These are phyloP conservation scores for Drosophila erecta DNA, from an alignment of 1,140 invertebrate genomes.

Conservation along the genomic window DNA sequence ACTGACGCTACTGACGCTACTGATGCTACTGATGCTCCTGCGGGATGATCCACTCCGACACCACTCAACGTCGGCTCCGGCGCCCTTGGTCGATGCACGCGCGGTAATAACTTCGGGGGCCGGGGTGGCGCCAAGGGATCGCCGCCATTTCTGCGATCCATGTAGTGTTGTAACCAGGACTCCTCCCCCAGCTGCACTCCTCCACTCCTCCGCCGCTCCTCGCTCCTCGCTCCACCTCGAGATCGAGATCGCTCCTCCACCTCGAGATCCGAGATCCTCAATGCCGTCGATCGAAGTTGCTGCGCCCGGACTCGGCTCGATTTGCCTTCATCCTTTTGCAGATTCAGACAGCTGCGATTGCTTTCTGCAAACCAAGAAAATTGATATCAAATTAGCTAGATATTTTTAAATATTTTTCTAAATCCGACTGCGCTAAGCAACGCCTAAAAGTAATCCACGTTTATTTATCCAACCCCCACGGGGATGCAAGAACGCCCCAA, in stretches of 20 bases:
- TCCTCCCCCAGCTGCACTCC: slow-evolving; percentile 54
- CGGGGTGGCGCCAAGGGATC: slow-evolving; percentile 88
- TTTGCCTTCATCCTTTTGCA: slow-evolving; percentile 75
- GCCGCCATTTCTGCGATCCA: slow-evolving; percentile 87
- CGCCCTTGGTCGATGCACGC: slow-evolving; percentile 87
- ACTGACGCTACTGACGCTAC: slow-evolving; percentile 20
- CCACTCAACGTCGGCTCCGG: slow-evolving; percentile 85
- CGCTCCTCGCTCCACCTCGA: slow-evolving; percentile 28
- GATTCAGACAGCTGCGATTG: slow-evolving; percentile 44
- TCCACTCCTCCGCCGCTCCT: slow-evolving; percentile 26
- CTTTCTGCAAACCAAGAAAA: slow-evolving; percentile 45
- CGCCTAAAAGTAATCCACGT: slow-evolving; percentile 11
- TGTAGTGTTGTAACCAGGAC: slow-evolving; percentile 80
- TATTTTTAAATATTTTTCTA: background rate
- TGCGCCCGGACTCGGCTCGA: slow-evolving; percentile 58
- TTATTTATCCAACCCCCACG: slow-evolving; percentile 1
- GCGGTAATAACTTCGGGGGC: slow-evolving; percentile 87
- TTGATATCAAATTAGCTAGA: background rate
- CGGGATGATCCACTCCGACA: slow-evolving; percentile 23
- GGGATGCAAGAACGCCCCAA: slow-evolving; percentile 21
- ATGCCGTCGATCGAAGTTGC: slow-evolving; percentile 63
- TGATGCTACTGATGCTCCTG: slow-evolving; percentile 36
- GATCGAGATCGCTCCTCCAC: slow-evolving; percentile 25
- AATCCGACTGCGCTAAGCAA: background rate
- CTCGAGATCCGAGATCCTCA: slow-evolving; percentile 44